Conservation (phyloP, 1,140 invertebrate genomes). For the Macrocentrus cingulum region DNA sequence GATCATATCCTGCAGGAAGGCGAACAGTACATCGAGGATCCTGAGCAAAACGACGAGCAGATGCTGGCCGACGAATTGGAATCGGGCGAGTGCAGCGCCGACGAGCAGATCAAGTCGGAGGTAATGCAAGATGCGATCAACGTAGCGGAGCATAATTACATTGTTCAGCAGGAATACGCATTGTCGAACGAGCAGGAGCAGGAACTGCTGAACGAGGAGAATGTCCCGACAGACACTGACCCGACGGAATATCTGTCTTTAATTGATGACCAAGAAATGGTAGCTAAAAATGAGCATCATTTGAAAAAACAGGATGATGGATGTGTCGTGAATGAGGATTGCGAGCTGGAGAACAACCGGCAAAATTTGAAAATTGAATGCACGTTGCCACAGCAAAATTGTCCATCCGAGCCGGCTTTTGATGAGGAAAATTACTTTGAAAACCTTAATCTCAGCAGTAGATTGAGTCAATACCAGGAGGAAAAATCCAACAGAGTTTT, state of each 20-base stretch:
- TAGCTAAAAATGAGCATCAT: not conserved
- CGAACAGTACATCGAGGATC: slow-evolving; percentile 4
- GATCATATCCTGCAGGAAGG: slow-evolving; percentile 5
- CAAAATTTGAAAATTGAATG: slow-evolving; percentile 41
- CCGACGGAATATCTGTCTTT: slow-evolving; percentile 20
- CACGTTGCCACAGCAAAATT: slow-evolving; percentile 29
- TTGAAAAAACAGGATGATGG: slow-evolving; percentile 4
- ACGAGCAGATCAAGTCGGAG: slow-evolving; percentile 19
- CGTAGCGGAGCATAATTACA: slow-evolving; percentile 40
- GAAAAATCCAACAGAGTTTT: slow-evolving; percentile 47
- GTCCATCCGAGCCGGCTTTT: slow-evolving; percentile 34
- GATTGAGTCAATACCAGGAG: slow-evolving; percentile 42
- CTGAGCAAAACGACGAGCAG: not conserved
- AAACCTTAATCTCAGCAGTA: slow-evolving; percentile 53
- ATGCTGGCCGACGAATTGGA: slow-evolving; percentile 3
- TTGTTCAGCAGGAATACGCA: slow-evolving; percentile 38
- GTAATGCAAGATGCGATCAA: slow-evolving; percentile 29
- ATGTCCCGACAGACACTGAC: slow-evolving; percentile 16
- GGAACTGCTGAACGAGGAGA: slow-evolving; percentile 14
- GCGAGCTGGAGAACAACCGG: not conserved
- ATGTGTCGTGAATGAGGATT: not conserved
- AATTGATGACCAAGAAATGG: slow-evolving; percentile 13
- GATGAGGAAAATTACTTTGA: slow-evolving; percentile 56
- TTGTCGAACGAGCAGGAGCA: slow-evolving; percentile 26
- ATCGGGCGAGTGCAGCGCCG: slow-evolving; percentile 1